These are phyloP conservation scores for Alligator mississippiensis DNA, from an alignment of 2,113 vertebrate genomes.

Conservation along the genomic window DNA sequence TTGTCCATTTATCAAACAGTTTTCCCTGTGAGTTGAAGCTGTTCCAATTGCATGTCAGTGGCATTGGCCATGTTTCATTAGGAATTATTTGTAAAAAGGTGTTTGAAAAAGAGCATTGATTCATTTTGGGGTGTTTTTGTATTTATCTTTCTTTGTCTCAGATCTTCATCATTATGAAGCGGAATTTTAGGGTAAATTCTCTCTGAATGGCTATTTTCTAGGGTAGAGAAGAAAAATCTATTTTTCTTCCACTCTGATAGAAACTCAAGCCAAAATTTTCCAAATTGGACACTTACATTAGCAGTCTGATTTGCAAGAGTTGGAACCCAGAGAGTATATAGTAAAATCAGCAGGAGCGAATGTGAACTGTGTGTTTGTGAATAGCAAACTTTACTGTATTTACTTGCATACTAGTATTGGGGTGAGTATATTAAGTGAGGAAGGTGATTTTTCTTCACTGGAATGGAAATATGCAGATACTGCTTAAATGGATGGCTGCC, in stretches of 20 bases:
- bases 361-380: neutral
- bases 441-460: neutral
- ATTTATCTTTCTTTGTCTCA: neutral
- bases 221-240: neutral
- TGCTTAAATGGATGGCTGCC: too few relatives aligned
- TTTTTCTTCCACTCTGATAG: slow-evolving; percentile 2
- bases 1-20: slow-evolving; percentile 49
- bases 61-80: slow-evolving; percentile 52
- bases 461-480: too few relatives aligned
- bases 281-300: neutral
- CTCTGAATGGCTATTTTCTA: slow-evolving; percentile 36
- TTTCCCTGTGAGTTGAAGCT: slow-evolving; percentile 19
- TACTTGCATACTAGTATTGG: neutral
- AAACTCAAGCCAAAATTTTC: neutral
- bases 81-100: slow-evolving; percentile 56
- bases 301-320: neutral
- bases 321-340: neutral
- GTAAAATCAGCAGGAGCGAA: neutral
- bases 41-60: slow-evolving; percentile 48
- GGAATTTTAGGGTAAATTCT: slow-evolving; percentile 50
- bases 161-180: slow-evolving; percentile 10
- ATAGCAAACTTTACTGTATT: neutral
- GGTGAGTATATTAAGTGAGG: neutral
- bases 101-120: slow-evolving; percentile 43
- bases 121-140: slow-evolving; percentile 25